These are phyloP conservation scores for Prionailurus viverrinus DNA, from an alignment of 2,113 vertebrate species.

Conservation along the genomic window DNA sequence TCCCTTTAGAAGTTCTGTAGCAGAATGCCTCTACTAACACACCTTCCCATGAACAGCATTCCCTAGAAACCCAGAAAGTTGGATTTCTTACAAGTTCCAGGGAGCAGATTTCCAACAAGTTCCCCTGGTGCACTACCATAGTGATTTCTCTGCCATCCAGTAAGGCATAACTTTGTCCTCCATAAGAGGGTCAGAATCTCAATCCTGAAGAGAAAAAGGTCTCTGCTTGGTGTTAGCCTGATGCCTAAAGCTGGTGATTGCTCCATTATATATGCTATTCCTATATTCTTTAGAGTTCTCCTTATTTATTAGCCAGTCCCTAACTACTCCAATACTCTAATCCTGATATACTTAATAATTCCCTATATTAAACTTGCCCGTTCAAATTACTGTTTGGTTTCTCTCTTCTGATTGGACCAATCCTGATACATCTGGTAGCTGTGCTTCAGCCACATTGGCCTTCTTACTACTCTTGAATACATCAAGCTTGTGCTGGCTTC, in stretches of 20 bases:
- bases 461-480: background rate
- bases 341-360: background rate
- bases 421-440: background rate
- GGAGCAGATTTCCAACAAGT: background rate
- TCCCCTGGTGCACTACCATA: too few species aligned
- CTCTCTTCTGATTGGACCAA: background rate
- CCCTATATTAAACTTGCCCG: background rate
- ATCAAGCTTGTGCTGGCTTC: background rate
- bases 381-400: background rate
- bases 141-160: background rate
- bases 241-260: background rate
- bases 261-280: background rate
- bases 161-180: background rate
- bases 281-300: background rate
- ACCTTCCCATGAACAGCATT: background rate
- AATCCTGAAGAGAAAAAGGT: background rate
- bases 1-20: background rate
- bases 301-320: background rate
- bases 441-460: background rate
- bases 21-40: background rate
- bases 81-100: background rate
- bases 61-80: background rate
- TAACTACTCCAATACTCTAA: background rate
- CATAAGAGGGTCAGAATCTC: background rate
- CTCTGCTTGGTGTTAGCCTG: background rate